Evolutionary conservation across 2,888 invertebrate genomes (phyloP), one percentile per base, ranked within the genome.

Genomic region (Lissonota sp.): DNA sequence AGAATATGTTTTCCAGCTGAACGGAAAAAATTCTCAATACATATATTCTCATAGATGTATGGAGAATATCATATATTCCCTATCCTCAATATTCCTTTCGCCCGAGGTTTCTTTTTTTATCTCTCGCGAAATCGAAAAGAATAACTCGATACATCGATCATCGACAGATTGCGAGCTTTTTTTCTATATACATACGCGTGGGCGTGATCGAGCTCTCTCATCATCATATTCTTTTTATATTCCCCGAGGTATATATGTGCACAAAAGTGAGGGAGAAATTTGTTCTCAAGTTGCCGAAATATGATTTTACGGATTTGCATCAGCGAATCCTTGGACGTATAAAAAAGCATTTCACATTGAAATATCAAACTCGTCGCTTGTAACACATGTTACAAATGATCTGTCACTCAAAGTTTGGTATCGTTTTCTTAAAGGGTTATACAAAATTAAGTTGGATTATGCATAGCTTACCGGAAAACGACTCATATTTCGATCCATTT

Each of bases 261-360:
- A 12, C 12, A 44, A 44, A 8, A 44, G 12, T n/a, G 49, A 49
- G 10, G 10, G n/a, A 5, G 12, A 2, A 6, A n/a, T n/a, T 49
- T 49, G 12, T 49, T 49, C 7, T 49, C n/a, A 26, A 26, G 26
- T 26, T 26, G 26, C 26, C 3, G 26, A 26, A 26, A 26, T 26
- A 26, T 26, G 26, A 26, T 26, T 26, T 26, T 26, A 26, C 26
- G 26, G 26, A 26, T 26, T 26, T 26, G 26, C 26, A 26, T 26
- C 26, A 26, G 26, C 26, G 26, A 26, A 26, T 26, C 26, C 26
- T 26, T 3, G 26, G 26, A 26, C 26, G 1, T 26, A 26, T 26
- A 26, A 62, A 62, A 62, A 72, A 72, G 40, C 57, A 42, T 51
- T 53, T 62, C 62, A 51, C 72, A 72, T 62, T 58, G 57, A 58